Evolutionary conservation across 2,113 vertebrate species (phyloP), one percentile per base, ranked within the genome.

Genomic region (Syngnathus floridae): DNA sequence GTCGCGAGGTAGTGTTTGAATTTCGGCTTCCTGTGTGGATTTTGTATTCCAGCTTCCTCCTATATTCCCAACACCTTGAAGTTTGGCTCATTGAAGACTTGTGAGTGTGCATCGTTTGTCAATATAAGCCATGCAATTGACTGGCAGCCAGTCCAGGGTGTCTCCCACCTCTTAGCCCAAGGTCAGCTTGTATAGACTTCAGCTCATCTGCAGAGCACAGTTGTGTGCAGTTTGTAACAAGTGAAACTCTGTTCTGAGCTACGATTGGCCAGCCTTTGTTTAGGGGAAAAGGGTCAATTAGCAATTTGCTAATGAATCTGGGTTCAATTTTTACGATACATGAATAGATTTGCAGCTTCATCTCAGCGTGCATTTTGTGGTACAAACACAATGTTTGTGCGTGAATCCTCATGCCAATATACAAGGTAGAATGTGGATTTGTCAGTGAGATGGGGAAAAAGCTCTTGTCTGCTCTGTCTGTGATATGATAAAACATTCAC

Each of bases 401-500:
- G 16, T 14, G 26, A 56, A 35, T 17, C 54, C 26, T 56, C 12
- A 13, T 35, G 51, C 51, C 12, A 5, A 31, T 55, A 13, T 31
- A 31, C 12, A 13, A 7, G 52, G 12, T 54, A 54, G 51, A n/a
- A 11, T 14, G 52, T 49, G 48, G 9, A n/a, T 31, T 55, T 55
- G 21, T 14, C 54, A 31, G 22, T 56, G 26, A 31, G 54, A 31
- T 55, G 54, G 5, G 13, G 6, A 35, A 31, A 35, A 35, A 35
- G 26, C 54, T 16, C 12, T 35, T 56, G 59, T 61, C 38, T 43
- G 59, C 21, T 14, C n/a, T 61, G 21, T 38, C n/a, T 14, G 37
- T 61, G 21, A 43, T 43, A 22, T 61, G 21, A 43, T 43, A 22
- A 22, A 61, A 61, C 59, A 43, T 21, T 43, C 59, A 26, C 59